These are phyloP conservation scores for Poecilia picta DNA, from an alignment of 2,797 vertebrate genomes.

Conservation along the genomic window DNA sequence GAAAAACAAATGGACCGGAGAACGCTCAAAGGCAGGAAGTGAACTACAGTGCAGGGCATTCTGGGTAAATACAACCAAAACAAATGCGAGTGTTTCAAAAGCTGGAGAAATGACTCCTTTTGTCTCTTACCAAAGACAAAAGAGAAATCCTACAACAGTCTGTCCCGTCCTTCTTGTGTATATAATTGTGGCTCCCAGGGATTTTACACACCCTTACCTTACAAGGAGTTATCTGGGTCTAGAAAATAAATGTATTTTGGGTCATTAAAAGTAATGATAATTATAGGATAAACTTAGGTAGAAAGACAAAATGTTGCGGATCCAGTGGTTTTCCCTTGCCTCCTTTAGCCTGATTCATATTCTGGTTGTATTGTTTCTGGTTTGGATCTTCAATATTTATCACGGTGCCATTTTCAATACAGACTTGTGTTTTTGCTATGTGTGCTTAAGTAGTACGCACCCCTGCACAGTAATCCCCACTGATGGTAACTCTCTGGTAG, in stretches of 20 bases:
- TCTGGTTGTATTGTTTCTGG: background rate
- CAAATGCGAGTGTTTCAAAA: too few species aligned
- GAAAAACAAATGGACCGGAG: too few species aligned
- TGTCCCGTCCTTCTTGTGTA: background rate
- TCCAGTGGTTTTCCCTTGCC: background rate
- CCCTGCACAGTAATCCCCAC: constrained; percentile 97
- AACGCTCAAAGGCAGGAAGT: too few species aligned
- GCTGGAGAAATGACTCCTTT: too few species aligned
- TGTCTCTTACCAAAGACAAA: too few species aligned
- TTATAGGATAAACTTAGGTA: background rate
- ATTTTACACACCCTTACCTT: background rate
- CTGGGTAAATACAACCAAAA: too few species aligned
- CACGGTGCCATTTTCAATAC: background rate
- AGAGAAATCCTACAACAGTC: background rate
- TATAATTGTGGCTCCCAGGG: background rate
- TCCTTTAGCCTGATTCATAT: background rate
- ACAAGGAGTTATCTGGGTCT: background rate
- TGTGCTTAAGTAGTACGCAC: constrained; percentile 68
- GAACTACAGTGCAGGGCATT: too few species aligned
- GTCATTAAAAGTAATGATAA: background rate
- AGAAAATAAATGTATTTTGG: background rate
- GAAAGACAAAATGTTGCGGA: background rate
- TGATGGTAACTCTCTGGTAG: constrained; percentile 95
- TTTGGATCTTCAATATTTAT: background rate
- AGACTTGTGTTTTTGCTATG: background rate